Base-by-base conservation (phyloP, 2,888 invertebrate genomes). In the Cephus sareptanus region DNA sequence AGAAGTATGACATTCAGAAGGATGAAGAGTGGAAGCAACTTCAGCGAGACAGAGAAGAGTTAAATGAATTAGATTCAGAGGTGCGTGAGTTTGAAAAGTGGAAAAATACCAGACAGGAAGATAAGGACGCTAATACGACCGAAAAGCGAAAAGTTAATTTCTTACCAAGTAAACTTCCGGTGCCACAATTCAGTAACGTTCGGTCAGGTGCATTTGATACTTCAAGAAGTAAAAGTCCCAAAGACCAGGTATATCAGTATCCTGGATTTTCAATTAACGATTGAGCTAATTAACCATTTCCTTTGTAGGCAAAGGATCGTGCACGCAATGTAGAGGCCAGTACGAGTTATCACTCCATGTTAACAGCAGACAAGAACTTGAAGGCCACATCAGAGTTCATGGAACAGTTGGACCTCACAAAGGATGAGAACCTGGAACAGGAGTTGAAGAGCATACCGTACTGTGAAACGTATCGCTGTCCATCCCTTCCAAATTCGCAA, bases 151-250 rank as follows among this genome's bases (percentile, higher is more conserved):
- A 33, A 35, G 73, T 76, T n/a, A 73, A 71, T 6, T 71, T 71
- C 79, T 77, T 82, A 34, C 79, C 80, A 75, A 82, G 80, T 71
- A 84, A 83, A 69, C 77, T 83, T 69, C 77, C 81, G 35, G 37
- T 74, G n/a, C 75, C 79, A 40, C 37, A 34, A 73, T 73, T 70
- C 33, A 71, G 73, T 31, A 76, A 71, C 31, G 56, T 68, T 71
- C 70, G 71, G 33, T 31, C 71, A 0, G 1, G 31, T 33, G 71
- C 71, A 34, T 31, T 71, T 15, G 31, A 71, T 6, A 71, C 31
- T 15, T 34, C 74, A 76, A 35, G 73, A 40, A 80, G 35, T 23
- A 33, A 33, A 35, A 82, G 69, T 34, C 69, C 75, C 23, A 75
- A 76, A 69, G 79, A 79, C 73, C 69, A 75, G 73, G 69, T 69